phyloP scores from a whole-genome alignment of 2,113 vertebrate genomes.

The Rhabdomys dilectus region DNA sequence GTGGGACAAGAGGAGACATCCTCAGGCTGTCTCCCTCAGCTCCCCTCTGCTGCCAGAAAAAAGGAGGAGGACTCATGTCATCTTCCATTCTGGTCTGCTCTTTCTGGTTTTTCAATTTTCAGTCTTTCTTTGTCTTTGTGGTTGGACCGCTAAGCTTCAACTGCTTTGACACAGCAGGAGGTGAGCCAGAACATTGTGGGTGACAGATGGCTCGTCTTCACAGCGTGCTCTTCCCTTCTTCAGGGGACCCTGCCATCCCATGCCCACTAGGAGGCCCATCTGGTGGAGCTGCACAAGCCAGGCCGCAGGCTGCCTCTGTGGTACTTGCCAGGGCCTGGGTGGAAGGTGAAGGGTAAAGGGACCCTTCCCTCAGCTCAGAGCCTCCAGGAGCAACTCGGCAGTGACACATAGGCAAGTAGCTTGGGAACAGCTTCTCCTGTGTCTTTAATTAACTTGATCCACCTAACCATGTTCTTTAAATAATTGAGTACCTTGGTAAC shows the following conservation, averaged over 20 bases:
- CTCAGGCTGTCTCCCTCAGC: not conserved
- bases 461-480: conserved; percentile 66
- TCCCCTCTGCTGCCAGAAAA: not conserved
- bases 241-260: not conserved
- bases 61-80: too few relatives aligned
- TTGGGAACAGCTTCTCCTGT: not conserved
- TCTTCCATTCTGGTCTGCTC: not conserved
- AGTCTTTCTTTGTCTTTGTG: not conserved
- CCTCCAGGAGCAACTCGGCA: not conserved
- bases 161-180: not conserved
- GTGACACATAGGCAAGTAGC: not conserved
- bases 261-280: not conserved
- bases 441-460: conserved; percentile 71
- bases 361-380: not conserved
- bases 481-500: conserved; percentile 70
- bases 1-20: too few relatives aligned
- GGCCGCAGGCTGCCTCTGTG: not conserved
- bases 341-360: not conserved
- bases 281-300: not conserved
- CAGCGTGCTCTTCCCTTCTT: not conserved
- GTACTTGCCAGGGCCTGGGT: not conserved
- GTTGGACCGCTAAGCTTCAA: not conserved
- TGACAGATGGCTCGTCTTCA: not conserved
- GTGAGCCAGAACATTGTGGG: fast-evolving
- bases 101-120: not conserved